Evolutionary conservation across 2,113 vertebrate genomes (phyloP), one percentile per base, ranked within the genome.

Genomic region (Brachionichthys hirsutus): DNA sequence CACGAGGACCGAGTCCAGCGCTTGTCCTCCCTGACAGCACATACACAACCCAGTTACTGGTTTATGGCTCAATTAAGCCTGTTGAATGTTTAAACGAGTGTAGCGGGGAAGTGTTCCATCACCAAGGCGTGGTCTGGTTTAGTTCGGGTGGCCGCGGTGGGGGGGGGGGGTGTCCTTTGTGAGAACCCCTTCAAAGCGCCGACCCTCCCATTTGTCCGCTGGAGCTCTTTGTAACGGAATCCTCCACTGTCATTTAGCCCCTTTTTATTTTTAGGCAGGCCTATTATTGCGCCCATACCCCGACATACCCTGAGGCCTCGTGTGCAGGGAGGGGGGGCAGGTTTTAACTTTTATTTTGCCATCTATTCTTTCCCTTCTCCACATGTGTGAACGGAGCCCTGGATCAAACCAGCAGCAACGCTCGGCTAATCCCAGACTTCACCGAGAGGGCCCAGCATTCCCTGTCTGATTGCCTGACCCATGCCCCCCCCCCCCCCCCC

Each of bases 211-310:
- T 78, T 81, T 88, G 64, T 73, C 65, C 82, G 0, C n/a, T 80
- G 65, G 35, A 75, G 63, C 55, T 89, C 82, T 89, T 89, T 88
- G 76, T 87, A 88, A 86, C 74, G 74, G 59, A 84, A 89, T 77
- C 69, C 66, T 70, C 70, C 78, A 75, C 77, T 85, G 89, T 88
- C 83, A 87, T 91, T 89, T 85, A 73, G 80, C 50, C 65, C 77
- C 83, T 84, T 9, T 87, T 87, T 89, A 87, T 87, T 89, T 90
- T 87, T 82, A 88, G 62, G 66, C 80, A 75, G 70, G 85, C 61
- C 47, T 80, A 74, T 53, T 87, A 75, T 80, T 73, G 77, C 66
- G 41, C 62, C 67, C 65, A 75, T 73, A 42, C 80, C 85, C 73
- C 46, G 56, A 52, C 79, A 85, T 78, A 65, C 84, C 78, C 60